phyloP scores from a whole-genome alignment of 53 echinoderm and acorn worm species.

The Echinometra lucunter region DNA sequence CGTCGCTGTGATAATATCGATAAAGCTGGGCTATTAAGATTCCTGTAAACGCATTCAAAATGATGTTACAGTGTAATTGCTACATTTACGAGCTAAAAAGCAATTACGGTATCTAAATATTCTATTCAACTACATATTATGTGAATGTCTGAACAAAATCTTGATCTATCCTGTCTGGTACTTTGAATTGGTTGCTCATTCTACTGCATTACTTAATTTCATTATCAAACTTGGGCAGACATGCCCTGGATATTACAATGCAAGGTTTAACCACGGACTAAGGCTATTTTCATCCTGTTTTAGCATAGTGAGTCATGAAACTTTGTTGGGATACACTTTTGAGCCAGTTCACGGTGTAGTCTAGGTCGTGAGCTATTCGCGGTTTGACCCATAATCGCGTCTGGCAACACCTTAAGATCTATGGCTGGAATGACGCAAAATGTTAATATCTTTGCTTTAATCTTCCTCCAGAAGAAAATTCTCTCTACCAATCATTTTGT shows the following conservation, averaged over 20 bases:
- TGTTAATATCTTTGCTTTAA: neutral
- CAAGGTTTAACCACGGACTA: neutral
- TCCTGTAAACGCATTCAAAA: neutral
- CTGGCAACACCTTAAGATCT: neutral
- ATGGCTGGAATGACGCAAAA: neutral
- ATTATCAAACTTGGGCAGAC: neutral
- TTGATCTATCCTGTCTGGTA: no score
- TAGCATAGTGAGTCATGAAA: neutral
- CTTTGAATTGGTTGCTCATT: neutral
- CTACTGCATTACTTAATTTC: neutral
- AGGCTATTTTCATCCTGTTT: slow-evolving; percentile 1
- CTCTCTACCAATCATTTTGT: no score
- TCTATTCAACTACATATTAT: no score
- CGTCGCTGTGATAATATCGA: neutral
- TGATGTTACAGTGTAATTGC: neutral
- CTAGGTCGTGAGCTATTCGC: neutral
- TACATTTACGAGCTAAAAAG: no score
- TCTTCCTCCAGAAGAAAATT: neutral
- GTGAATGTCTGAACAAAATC: no score
- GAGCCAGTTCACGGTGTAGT: neutral
- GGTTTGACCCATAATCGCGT: neutral
- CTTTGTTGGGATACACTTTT: neutral
- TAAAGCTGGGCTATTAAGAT: neutral
- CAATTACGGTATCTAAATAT: no score
- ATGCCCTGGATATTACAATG: neutral